Conservation (phyloP, 1,140 invertebrate species). For the Tetraneura akinire region DNA sequence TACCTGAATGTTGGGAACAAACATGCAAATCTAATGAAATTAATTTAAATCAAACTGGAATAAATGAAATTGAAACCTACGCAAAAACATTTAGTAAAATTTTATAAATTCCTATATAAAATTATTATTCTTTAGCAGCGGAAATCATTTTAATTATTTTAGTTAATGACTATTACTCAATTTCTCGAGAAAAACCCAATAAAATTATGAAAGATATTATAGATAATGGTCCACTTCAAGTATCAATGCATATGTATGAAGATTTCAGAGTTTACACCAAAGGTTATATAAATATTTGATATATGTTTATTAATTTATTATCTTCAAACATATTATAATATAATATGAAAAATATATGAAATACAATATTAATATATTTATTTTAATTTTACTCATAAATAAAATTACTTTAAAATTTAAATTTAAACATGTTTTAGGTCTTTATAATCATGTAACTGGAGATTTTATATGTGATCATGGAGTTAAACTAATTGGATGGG, state of each 20-base stretch:
- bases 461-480: conserved; percentile 78
- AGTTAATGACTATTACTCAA: not conserved
- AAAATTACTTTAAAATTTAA: no score
- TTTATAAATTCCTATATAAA: not conserved
- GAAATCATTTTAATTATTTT: not conserved
- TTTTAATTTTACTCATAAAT: no score
- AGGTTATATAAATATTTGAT: conserved; percentile 58
- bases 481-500: conserved; percentile 81
- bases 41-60: not conserved
- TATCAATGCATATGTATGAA: conserved; percentile 62
- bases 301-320: no score
- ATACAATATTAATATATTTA: no score
- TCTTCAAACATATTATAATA: no score
- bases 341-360: no score
- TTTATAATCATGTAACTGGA: conserved; percentile 76
- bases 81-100: not conserved
- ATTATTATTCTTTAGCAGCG: not conserved
- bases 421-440: not conserved
- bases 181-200: not conserved
- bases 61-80: not conserved
- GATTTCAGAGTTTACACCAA: conserved; percentile 60
- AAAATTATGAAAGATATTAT: conserved; percentile 51
- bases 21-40: not conserved
- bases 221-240: conserved; percentile 61
- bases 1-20: not conserved